Conservation (phyloP, 1,140 invertebrate genomes). For the Acromyrmex heyeri region DNA sequence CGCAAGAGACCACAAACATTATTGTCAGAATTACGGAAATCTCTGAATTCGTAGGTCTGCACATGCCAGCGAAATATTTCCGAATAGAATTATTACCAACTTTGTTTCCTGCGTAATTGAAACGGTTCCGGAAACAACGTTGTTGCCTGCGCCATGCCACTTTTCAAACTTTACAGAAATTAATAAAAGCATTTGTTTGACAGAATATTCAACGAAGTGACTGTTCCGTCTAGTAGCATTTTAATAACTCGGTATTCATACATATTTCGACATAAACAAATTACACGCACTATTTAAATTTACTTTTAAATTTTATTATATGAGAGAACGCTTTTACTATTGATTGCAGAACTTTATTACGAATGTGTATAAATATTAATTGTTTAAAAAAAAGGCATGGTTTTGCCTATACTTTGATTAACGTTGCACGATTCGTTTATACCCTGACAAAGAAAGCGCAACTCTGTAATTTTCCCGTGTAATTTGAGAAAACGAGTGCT, state of each 20-base stretch:
- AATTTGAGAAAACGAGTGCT: conserved; percentile 3
- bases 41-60: conserved; percentile 16
- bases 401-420: conserved; percentile 6
- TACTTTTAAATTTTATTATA: neutral
- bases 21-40: conserved; percentile 22
- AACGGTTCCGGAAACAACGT: conserved; percentile 24
- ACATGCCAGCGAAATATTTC: conserved; percentile 27
- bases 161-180: conserved; percentile 37
- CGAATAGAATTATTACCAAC: conserved; percentile 53
- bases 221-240: conserved; percentile 20
- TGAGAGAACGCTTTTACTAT: neutral
- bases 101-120: conserved; percentile 46
- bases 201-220: neutral
- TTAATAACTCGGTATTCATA: conserved; percentile 3
- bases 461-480: neutral
- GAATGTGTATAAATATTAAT: neutral
- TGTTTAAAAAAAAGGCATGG: neutral
- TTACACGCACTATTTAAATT: neutral
- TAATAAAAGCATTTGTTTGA: conserved; percentile 54
- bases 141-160: conserved; percentile 13
- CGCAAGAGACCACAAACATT: conserved; percentile 5
- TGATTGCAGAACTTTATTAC: neutral
- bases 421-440: conserved; percentile 12
- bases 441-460: neutral
- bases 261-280: neutral